These are phyloP conservation scores for Nomia melanderi DNA, from an alignment of 1,140 invertebrate genomes.

Conservation along the genomic window DNA sequence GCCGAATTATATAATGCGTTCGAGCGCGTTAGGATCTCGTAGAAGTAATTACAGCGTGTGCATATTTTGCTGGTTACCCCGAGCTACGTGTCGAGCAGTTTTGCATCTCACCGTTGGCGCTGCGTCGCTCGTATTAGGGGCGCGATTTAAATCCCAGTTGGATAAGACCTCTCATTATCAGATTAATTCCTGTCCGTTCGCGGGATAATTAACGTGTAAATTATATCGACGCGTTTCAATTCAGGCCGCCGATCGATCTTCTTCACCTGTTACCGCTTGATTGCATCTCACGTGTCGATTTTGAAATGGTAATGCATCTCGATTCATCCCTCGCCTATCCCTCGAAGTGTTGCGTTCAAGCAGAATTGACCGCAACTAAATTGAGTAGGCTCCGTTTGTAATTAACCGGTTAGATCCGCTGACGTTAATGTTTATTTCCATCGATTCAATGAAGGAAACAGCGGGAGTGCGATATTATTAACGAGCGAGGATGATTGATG, in stretches of 20 bases:
- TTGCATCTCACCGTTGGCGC: no score
- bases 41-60: not conserved
- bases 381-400: not conserved
- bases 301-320: not conserved
- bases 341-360: not conserved
- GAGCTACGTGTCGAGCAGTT: not conserved
- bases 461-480: no score
- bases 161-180: not conserved
- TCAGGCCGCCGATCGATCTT: not conserved
- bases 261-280: not conserved
- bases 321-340: not conserved
- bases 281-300: not conserved
- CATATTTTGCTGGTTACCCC: no score
- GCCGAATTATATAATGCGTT: slow-evolving; percentile 6
- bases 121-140: not conserved
- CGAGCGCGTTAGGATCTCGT: not conserved
- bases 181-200: slow-evolving; percentile 5
- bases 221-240: not conserved
- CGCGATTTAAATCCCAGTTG: not conserved
- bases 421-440: no score
- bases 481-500: no score
- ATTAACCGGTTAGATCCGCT: no score
- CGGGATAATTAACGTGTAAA: not conserved
- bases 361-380: not conserved
- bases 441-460: no score